Percentiles rank a stretch among this genome's conserved stretches.
phyloP scores from a whole-genome alignment of 2,113 vertebrate genomes.

The Holacanthus passer region DNA sequence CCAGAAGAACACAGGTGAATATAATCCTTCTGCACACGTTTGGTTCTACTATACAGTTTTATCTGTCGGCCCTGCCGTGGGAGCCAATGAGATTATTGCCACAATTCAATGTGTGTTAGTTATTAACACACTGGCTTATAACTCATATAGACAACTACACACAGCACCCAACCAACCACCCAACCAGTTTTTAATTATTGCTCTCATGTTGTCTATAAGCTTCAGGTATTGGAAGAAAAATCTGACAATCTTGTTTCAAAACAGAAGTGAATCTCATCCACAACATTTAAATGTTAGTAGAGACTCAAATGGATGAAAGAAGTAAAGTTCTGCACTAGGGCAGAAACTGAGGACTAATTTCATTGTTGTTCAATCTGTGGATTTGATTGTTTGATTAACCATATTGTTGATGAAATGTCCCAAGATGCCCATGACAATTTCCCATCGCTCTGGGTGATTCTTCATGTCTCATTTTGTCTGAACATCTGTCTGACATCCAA shows the following conservation, averaged over 20 bases:
- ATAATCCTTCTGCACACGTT: constrained; percentile 10
- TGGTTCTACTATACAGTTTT: neutral
- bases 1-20: constrained; percentile 93
- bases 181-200: too few relatives aligned
- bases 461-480: too few relatives aligned
- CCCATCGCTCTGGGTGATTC: too few relatives aligned
- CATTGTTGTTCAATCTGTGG: neutral
- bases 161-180: neutral
- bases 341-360: neutral
- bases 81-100: too few relatives aligned
- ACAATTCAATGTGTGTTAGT: neutral
- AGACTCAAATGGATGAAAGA: too few relatives aligned
- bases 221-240: neutral
- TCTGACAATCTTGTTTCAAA: neutral
- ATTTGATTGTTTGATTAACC: neutral
- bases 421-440: neutral
- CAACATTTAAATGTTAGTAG: too few relatives aligned
- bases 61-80: too few relatives aligned
- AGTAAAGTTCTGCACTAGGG: neutral
- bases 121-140: neutral
- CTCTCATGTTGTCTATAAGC: neutral
- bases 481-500: too few relatives aligned
- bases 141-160: neutral
- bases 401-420: neutral
- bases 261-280: neutral